Evolutionary conservation across 2,888 invertebrate species (phyloP), one percentile per base, ranked within the genome.

Genomic region (Macrosiphum euphorbiae): DNA sequence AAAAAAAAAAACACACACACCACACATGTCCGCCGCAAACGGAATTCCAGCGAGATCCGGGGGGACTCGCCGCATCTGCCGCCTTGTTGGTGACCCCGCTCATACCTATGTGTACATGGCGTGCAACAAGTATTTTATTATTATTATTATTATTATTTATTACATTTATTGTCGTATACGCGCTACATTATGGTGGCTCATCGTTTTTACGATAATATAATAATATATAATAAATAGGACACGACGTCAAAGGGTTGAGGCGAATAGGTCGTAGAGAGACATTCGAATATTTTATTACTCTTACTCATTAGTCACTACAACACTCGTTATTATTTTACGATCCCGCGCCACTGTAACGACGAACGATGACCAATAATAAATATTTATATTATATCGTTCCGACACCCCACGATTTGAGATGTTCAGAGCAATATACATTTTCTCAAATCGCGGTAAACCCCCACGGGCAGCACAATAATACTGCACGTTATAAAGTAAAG

Each of bases 41-140:
- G 50, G 47, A 87, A 87, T 87, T 87, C 87, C 87, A 50, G n/a
- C 87, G 47, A 47, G 87, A n/a, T 86, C 44, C 50, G 85, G 44
- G 85, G 44, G 78, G 20, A 35, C 78, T 78, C 47, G 41, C 86
- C 78, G 78, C 87, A 50, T 87, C 50, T 87, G 28, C 50, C 28
- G 85, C 1, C 84, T 41, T 26, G 44, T 85, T 44, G 78, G 47
- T 44, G 86, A 47, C 44, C 86, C 44, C 86, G 47, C 16, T 7
- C 86, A n/a, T 28, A 55, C 55, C 52, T 85, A 44, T 28, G 16
- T 35, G 20, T 78, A 35, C 20, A 78, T 35, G 35, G 78, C 44
- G 44, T 44, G 26, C 44, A 85, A 85, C 85, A 44, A 24, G 28
- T 85, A 44, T 44, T 85, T 85, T 28, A 44, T 44, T 44, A 85